Percentiles rank a stretch among this genome's conserved stretches.
phyloP scores from a whole-genome alignment of 2,888 invertebrate genomes.

The Orthonevra nobilis region DNA sequence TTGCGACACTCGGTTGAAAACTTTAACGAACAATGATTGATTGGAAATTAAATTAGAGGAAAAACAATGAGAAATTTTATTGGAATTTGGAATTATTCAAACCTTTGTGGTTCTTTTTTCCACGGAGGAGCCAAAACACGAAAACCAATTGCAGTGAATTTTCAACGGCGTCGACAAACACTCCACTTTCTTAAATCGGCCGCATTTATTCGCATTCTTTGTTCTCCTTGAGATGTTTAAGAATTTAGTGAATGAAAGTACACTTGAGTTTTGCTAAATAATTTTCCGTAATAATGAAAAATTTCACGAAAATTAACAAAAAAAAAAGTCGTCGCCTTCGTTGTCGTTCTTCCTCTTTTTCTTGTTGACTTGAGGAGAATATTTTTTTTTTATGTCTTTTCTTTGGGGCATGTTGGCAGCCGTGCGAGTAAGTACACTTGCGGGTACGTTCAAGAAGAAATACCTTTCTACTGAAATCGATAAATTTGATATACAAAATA shows the following conservation, averaged over 20 bases:
- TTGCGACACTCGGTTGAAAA: constrained; percentile 1
- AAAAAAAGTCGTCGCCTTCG: constrained; percentile 53
- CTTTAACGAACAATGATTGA: constrained; percentile 7
- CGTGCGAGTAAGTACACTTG: not conserved
- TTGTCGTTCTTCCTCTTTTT: constrained; percentile 61
- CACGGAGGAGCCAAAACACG: constrained; percentile 79
- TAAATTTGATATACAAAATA: too few species aligned
- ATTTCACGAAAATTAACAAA: constrained; percentile 48
- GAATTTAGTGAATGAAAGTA: constrained; percentile 14
- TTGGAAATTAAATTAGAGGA: not conserved
- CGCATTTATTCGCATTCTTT: constrained; percentile 68
- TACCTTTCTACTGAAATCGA: too few species aligned
- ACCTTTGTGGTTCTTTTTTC: constrained; percentile 80
- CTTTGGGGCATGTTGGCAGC: constrained; percentile 27
- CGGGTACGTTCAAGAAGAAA: too few species aligned
- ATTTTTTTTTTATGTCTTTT: constrained; percentile 41
- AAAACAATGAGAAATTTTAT: constrained; percentile 14
- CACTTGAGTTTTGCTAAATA: constrained; percentile 25
- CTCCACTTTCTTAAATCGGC: constrained; percentile 66
- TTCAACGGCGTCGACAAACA: constrained; percentile 74
- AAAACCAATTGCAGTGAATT: constrained; percentile 79
- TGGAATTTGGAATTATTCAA: constrained; percentile 54
- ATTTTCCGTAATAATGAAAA: constrained; percentile 28
- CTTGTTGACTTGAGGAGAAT: constrained; percentile 52
- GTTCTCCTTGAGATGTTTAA: constrained; percentile 28